Evolutionary conservation across 2,113 vertebrate genomes (phyloP), one percentile per base, ranked within the genome.

Genomic region (Gobiocypris rarus): DNA sequence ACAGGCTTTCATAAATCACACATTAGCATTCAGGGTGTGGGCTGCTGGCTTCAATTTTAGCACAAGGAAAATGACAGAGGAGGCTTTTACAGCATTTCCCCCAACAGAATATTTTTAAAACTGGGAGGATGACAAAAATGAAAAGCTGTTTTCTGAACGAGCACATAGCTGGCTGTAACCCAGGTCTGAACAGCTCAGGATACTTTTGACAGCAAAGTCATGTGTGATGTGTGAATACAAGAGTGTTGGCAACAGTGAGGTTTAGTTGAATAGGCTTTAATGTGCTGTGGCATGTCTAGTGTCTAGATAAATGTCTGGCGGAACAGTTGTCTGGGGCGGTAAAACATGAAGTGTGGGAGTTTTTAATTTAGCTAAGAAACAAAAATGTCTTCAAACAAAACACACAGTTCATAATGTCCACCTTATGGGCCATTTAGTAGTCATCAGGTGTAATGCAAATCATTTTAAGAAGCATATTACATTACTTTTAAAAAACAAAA

Each of bases 401-500:
- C 9, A 77, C 2, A 58, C 19, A 38, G 7, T 38, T 76, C 31
- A 41, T 41, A 24, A 24, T 58, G 31, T 41, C 14, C 22, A 59
- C 34, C 13, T 41, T 19, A 4, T 41, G 75, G 31, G 2, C 0
- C 13, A 14, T 77, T 58, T n/a, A 77, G 5, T 9, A 22, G 43
- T 59, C 19, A 5, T 58, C 28, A 14, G 10, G 10, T n/a, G 75
- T 24, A 24, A 58, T 58, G 9, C 34, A 77, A 77, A 56, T 43
- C 52, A 52, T 63, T 85, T 24, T 17, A 28, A 31, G 45, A 78
- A 38, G 45, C 31, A 65, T 34, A 50, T 94, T 92, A 88, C 89
- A 94, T 93, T 91, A 91, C 88, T 90, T 92, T 93, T 92, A 93
- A 92, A 93, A 93, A 90, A 87, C 89, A 88, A 78, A 54, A 19